Conservation (phyloP, 1,140 invertebrate genomes). For the Zaprionus capensis region DNA sequence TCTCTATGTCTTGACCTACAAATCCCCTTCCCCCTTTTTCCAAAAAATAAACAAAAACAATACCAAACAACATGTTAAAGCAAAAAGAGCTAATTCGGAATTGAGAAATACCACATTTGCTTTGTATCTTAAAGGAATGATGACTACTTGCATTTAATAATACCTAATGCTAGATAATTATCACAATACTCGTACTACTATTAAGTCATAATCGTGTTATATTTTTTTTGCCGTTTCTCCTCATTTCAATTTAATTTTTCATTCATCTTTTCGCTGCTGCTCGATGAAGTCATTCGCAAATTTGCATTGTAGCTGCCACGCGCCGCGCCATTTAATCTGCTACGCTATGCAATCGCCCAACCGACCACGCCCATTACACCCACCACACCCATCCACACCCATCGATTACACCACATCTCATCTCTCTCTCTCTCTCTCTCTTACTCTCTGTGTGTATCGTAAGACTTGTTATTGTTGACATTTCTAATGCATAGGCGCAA, state of each 20-base stretch:
- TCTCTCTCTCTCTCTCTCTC: constrained; percentile 5
- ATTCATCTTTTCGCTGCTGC: constrained; percentile 57
- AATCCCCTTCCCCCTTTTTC: neutral
- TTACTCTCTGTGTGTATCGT: constrained; percentile 45
- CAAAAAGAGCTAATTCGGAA: constrained; percentile 77
- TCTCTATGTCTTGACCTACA: constrained; percentile 29
- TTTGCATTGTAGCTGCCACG: constrained; percentile 51
- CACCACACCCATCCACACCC: constrained; percentile 47
- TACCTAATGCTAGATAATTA: constrained; percentile 22
- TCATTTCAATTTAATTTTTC: constrained; percentile 48
- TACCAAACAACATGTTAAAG: neutral
- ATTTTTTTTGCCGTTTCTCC: constrained; percentile 24
- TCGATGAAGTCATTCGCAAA: constrained; percentile 68
- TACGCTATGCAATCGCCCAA: constrained; percentile 37
- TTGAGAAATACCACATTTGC: constrained; percentile 68
- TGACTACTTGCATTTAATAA: constrained; percentile 21
- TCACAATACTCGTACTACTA: constrained; percentile 36
- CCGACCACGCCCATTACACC: constrained; percentile 31
- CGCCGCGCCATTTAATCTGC: constrained; percentile 34
- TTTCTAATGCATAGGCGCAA: constrained; percentile 69
- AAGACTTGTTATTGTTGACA: constrained; percentile 59
- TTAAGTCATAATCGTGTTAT: constrained; percentile 8
- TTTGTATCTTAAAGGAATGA: constrained; percentile 73
- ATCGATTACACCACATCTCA: constrained; percentile 30
- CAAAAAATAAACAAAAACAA: constrained; percentile 29